Conservation (phyloP, 2,113 vertebrate genomes). For the Etheostoma cragini region DNA sequence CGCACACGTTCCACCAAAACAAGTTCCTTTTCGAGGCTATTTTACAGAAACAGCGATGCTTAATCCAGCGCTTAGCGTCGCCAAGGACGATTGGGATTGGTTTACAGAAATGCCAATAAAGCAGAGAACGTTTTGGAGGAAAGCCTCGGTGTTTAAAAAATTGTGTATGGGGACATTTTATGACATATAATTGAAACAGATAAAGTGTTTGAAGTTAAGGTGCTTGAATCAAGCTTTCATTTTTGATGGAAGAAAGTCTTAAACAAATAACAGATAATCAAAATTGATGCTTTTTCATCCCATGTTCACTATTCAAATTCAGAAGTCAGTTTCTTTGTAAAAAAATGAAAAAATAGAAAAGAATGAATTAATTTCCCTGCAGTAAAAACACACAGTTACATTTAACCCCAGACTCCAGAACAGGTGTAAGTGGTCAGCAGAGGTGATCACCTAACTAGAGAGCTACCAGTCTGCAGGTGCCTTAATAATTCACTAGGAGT, state of each 20-base stretch:
- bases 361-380: background rate
- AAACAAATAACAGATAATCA: background rate
- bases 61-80: no score
- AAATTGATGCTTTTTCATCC: background rate
- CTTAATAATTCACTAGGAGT: constrained; percentile 86
- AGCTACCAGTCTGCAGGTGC: constrained; percentile 63
- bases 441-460: constrained; percentile 54
- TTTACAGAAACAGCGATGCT: no score
- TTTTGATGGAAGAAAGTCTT: background rate
- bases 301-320: background rate
- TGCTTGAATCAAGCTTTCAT: background rate
- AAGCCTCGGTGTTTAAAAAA: no score
- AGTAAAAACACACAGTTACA: constrained; percentile 32
- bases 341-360: no score
- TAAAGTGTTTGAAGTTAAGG: no score
- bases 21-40: no score
- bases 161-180: no score
- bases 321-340: constrained; percentile 15
- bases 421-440: constrained; percentile 49
- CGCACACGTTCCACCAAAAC: no score
- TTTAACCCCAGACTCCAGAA: constrained; percentile 28
- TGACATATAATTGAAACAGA: no score
- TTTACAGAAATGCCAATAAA: no score
- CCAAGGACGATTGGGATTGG: no score
- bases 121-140: no score